phyloP scores from a whole-genome alignment of 2,888 invertebrate genomes.

The Drymonia ruficornis region DNA sequence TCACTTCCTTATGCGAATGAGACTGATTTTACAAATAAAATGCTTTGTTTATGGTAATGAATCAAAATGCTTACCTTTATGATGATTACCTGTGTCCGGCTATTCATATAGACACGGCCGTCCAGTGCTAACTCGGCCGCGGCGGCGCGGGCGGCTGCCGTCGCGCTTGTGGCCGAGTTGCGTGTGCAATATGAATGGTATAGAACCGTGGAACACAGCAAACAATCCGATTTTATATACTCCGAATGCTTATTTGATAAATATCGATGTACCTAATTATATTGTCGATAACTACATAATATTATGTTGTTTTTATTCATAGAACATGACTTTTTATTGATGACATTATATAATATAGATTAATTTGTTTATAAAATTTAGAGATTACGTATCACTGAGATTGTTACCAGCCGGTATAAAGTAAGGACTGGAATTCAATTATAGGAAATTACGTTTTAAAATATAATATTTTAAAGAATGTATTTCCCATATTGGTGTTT shows the following conservation, averaged over 20 bases:
- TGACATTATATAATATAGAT: constrained; percentile 76
- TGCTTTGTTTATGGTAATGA: constrained; percentile 74
- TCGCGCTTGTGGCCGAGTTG: neutral
- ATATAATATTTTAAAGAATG: constrained; percentile 53
- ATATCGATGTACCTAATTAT: constrained; percentile 62
- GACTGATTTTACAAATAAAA: constrained; percentile 82
- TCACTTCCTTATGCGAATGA: constrained; percentile 85
- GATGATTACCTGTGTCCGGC: constrained; percentile 41
- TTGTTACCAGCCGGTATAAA: constrained; percentile 81
- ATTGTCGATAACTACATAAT: constrained; percentile 54
- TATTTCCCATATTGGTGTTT: constrained; percentile 68
- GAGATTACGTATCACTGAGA: constrained; percentile 79
- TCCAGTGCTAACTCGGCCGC: neutral
- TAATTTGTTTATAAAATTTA: constrained; percentile 78
- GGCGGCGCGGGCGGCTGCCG: neutral
- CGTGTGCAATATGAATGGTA: constrained; percentile 23
- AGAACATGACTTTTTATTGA: constrained; percentile 75
- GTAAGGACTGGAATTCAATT: constrained; percentile 59
- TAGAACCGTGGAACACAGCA: constrained; percentile 27
- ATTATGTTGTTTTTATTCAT: constrained; percentile 66
- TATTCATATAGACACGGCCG: constrained; percentile 25
- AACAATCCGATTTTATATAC: constrained; percentile 59
- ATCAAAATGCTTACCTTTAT: constrained; percentile 61
- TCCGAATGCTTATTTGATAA: constrained; percentile 62
- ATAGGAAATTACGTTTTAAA: constrained; percentile 59